Base-by-base conservation (phyloP, 53 echinoderm and acorn worm species). In the Henricia sp. region DNA sequence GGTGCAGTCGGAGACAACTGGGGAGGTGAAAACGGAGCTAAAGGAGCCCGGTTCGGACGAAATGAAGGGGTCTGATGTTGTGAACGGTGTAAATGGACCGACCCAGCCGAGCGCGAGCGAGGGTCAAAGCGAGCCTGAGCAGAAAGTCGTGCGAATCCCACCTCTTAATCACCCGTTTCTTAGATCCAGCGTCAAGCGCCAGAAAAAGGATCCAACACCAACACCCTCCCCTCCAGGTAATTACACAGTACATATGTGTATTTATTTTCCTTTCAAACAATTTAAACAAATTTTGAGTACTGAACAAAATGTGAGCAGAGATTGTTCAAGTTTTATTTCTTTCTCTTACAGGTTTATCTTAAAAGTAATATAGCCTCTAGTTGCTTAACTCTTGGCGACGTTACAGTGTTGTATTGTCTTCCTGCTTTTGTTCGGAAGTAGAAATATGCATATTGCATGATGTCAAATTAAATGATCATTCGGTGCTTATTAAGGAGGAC, bases 151-250 rank as follows among this genome's bases (percentile, higher is more conserved):
- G 19, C 30, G 51, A 13, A 17, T 59, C 54, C 62, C 78, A 23
- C 87, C 43, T 16, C 39, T 59, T 23, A 85, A 90, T 64, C 80
- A 86, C 14, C 90, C 90, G 16, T 85, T 90, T 27, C 82, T 90
- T 16, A 42, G 90, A 70, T 90, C 90, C 23, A 90, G 90, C 72
- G 90, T 90, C 0, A 90, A 90, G 65, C 59, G 86, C 25, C 48
- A 70, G 71, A 90, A 90, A 77, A 86, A 86, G 71, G 90, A 90
- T 16, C 70, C 77, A 10, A 90, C 78, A 43, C 90, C 90, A n/a
- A 85, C 90, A 37, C 86, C 90, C 29, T 41, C 86, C 50, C 90
- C 90, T 27, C 85, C 85, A 50, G 62, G n/a, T n/a, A n/a, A n/a
- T n/a, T n/a, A n/a, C n/a, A n/a, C n/a, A n/a, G n/a, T n/a, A n/a